Conservation (phyloP, 1,140 invertebrate species). For the Drosophila parvula region DNA sequence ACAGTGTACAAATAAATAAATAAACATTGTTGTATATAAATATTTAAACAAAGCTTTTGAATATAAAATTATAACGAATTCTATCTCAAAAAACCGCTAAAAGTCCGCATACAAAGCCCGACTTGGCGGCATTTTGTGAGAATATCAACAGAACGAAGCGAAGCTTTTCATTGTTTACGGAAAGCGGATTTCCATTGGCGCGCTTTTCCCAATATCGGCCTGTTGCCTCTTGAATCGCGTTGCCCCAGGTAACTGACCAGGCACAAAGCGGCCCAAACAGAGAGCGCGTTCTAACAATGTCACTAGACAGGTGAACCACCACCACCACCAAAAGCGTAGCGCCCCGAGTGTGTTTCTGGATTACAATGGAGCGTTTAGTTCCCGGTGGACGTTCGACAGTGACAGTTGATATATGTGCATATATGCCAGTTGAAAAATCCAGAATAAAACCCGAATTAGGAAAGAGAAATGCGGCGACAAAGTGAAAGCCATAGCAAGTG, state of each 20-base stretch:
- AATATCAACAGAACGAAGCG: conserved; percentile 1
- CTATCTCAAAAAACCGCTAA: conserved; percentile 6
- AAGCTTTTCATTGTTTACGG: conserved; percentile 58
- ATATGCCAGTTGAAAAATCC: background rate
- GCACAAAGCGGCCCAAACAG: conserved; percentile 78
- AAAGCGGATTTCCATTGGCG: conserved; percentile 47
- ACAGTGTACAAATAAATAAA: no score
- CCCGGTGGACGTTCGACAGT: conserved; percentile 67
- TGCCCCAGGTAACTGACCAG: conserved; percentile 83
- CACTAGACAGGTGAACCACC: conserved; percentile 11
- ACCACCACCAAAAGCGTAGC: conserved; percentile 45
- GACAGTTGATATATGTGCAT: conserved; percentile 27
- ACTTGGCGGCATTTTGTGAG: conserved; percentile 1
- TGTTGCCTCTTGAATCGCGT: conserved; percentile 66
- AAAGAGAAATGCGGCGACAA: conserved; percentile 30
- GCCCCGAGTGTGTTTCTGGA: conserved; percentile 45
- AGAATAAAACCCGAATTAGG: conserved; percentile 1
- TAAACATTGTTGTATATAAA: no score
- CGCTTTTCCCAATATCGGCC: conserved; percentile 64
- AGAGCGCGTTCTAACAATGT: conserved; percentile 64
- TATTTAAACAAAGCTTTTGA: background rate
- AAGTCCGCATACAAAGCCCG: conserved; percentile 17
- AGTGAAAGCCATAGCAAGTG: conserved; percentile 28
- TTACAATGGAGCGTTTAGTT: conserved; percentile 72
- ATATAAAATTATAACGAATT: background rate